Percentiles rank a stretch among this genome's conserved stretches.
Evolutionary conservation across 2,888 invertebrate species (phyloP).

Genomic region (Andrena dorsata): DNA sequence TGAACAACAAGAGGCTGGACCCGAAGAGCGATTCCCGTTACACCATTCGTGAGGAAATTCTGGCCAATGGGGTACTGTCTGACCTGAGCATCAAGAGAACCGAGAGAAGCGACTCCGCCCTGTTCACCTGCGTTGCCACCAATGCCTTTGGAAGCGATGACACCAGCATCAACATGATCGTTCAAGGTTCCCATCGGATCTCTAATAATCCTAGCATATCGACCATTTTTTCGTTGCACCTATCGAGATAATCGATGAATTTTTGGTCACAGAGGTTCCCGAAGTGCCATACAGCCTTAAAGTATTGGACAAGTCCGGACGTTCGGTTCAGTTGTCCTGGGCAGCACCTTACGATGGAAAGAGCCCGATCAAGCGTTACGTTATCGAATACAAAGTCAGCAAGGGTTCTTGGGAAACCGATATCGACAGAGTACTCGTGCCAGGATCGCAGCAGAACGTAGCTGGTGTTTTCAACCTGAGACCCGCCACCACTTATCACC

Average conservation of each 20-base stretch:
- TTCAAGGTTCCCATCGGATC: conserved; percentile 89
- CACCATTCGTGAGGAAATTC: conserved; percentile 94
- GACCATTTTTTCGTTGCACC: neutral
- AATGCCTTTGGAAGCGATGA: conserved; percentile 97
- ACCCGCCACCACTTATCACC: conserved; percentile 96
- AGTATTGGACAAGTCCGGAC: conserved; percentile 95
- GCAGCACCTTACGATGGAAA: conserved; percentile 97
- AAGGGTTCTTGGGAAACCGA: conserved; percentile 93
- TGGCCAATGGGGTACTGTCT: conserved; percentile 94
- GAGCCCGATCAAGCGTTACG: conserved; percentile 94
- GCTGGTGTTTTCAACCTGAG: conserved; percentile 95
- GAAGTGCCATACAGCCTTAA: conserved; percentile 95
- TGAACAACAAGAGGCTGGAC: conserved; percentile 96
- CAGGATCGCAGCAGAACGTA: conserved; percentile 93
- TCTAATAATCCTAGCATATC: neutral
- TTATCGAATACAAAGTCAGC: conserved; percentile 96
- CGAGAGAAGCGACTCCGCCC: conserved; percentile 94
- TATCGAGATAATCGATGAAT: neutral
- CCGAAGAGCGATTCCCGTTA: conserved; percentile 95
- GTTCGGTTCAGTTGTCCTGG: conserved; percentile 96
- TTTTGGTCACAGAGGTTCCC: conserved; percentile 88
- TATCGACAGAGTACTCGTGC: conserved; percentile 94
- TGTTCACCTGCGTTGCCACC: conserved; percentile 96
- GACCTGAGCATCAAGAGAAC: conserved; percentile 95
- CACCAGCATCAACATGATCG: conserved; percentile 97